A percentile compares a stretch with the other conserved stretches of the same genome.
Conservation (phyloP, 2,888 invertebrate species). For the Drosophila niveifrons region DNA sequence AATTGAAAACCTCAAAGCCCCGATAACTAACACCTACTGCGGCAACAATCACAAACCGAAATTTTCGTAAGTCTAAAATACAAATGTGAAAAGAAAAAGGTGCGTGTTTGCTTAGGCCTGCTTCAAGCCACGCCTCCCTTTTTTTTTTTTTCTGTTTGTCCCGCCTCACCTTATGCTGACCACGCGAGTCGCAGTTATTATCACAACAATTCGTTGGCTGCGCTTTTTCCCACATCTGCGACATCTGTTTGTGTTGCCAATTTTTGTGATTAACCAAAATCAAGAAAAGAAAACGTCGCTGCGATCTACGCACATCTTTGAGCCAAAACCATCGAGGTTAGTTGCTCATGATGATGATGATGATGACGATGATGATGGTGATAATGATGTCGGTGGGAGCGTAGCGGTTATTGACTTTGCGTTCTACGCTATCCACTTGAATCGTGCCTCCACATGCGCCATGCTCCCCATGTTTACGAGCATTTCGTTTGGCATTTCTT, state of each 20-base stretch:
- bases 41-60: conserved; percentile 10
- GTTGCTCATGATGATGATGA: not conserved
- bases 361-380: conserved; percentile 8
- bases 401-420: conserved; percentile 67
- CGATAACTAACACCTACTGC: conserved; percentile 17
- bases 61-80: conserved; percentile 16
- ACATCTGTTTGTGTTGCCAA: not conserved
- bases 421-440: conserved; percentile 32
- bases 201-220: not conserved
- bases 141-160: not conserved
- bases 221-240: conserved; percentile 5
- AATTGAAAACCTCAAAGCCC: conserved; percentile 1
- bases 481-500: conserved; percentile 28
- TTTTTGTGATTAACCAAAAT: conserved; percentile 11
- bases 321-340: not conserved
- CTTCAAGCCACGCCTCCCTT: not conserved
- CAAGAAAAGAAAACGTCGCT: not conserved
- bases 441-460: conserved; percentile 28
- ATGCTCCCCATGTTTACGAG: conserved; percentile 15
- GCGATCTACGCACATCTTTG: not conserved
- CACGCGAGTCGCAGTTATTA: not conserved
- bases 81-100: conserved; percentile 35
- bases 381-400: conserved; percentile 43
- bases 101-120: conserved; percentile 76
- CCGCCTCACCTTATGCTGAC: conserved; percentile 12